A percentile compares a stretch with the other conserved stretches of the same genome.
Evolutionary conservation across 2,113 vertebrate genomes (phyloP).

Genomic region (Pelmatolapia mariae): DNA sequence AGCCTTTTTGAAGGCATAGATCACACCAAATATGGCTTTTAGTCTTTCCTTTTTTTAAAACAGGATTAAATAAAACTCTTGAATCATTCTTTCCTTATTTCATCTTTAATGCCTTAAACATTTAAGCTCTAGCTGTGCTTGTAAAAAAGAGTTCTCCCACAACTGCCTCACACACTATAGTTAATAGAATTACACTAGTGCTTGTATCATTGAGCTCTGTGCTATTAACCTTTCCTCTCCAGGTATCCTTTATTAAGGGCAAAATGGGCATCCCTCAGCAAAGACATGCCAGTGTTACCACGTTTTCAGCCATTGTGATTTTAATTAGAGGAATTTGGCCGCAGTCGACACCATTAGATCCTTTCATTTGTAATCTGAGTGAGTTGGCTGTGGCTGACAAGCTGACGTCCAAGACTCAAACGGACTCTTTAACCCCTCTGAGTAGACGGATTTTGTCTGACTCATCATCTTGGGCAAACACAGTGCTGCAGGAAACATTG

Average conservation of each 20-base stretch:
- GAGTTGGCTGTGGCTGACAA: conserved; percentile 33
- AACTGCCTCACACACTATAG: background rate
- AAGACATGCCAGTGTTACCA: conserved; percentile 8
- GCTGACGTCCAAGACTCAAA: conserved; percentile 45
- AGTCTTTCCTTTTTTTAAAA: background rate
- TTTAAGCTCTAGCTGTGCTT: background rate
- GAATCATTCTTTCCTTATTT: background rate
- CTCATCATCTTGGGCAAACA: conserved; percentile 1
- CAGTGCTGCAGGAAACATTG: background rate
- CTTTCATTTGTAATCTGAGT: conserved; percentile 51
- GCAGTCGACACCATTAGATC: conserved; percentile 43
- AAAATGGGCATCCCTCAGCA: conserved; percentile 27
- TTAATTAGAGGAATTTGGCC: conserved; percentile 60
- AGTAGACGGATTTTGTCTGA: conserved; percentile 13
- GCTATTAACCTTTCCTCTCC: conserved; percentile 43
- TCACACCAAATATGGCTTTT: background rate
- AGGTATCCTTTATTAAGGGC: conserved; percentile 34
- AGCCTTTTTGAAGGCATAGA: background rate
- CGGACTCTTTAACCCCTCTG: conserved; percentile 39
- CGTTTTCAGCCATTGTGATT: conserved; percentile 49
- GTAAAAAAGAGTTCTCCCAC: background rate
- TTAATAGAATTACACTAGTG: conserved; percentile 46
- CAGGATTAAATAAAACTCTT: background rate
- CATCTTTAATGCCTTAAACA: background rate
- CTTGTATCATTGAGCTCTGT: conserved; percentile 11